These are phyloP conservation scores for Oceanodroma tethys DNA, from an alignment of 2,113 vertebrate genomes.

Conservation along the genomic window DNA sequence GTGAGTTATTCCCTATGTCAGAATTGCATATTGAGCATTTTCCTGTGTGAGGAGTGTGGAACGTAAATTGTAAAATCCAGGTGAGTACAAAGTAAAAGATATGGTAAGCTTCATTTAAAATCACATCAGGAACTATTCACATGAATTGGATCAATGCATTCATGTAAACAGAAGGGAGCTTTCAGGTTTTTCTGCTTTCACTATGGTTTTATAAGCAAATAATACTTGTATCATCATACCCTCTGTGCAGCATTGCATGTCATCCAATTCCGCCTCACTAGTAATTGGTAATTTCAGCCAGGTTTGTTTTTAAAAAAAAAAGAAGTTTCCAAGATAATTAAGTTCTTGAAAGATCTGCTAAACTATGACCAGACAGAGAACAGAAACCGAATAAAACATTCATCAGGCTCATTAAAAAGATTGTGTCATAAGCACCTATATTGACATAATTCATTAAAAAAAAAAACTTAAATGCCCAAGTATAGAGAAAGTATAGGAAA, in stretches of 20 bases:
- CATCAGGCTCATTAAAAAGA: not conserved
- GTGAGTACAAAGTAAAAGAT: not conserved
- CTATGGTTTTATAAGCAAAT: not conserved
- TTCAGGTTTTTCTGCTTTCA: not conserved
- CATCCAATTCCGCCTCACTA: not conserved
- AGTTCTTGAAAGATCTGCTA: not conserved
- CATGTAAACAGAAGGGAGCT: not conserved
- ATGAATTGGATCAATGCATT: not conserved
- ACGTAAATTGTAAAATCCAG: not conserved
- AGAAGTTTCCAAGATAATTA: not conserved
- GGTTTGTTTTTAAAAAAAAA: not conserved
- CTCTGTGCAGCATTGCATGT: not conserved
- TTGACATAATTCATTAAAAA: not conserved
- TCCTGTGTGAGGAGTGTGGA: not conserved
- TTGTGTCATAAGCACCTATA: not conserved
- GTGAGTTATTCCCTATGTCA: accelerated
- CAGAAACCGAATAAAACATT: not conserved
- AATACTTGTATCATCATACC: not conserved
- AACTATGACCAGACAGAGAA: not conserved
- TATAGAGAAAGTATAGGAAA: not conserved
- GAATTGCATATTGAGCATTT: not conserved
- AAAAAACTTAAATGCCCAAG: not conserved
- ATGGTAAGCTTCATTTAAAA: not conserved
- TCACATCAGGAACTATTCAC: not conserved
- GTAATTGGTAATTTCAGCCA: not conserved